Conservation (phyloP, 1,140 invertebrate genomes). For the Lepidotrigona ventralis region DNA sequence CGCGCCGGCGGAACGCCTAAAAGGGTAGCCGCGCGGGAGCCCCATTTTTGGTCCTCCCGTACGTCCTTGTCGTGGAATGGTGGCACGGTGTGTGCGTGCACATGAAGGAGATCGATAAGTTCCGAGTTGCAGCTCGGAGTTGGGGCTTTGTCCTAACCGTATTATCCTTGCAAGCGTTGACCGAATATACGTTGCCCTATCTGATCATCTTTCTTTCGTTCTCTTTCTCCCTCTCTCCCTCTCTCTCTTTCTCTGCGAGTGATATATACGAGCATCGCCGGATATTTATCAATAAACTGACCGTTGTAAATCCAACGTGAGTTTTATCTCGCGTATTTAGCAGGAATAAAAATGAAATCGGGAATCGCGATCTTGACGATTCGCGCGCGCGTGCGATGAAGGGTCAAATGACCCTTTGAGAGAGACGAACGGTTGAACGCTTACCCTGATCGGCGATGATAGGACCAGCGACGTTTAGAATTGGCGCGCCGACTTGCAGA, state of each 20-base stretch:
- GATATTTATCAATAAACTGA: slow-evolving; percentile 44
- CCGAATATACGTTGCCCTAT: slow-evolving; percentile 31
- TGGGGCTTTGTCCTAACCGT: slow-evolving; percentile 31
- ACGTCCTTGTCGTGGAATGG: slow-evolving; percentile 23
- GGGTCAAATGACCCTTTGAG: neutral
- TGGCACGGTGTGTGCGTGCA: neutral
- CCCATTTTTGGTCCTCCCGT: slow-evolving; percentile 51
- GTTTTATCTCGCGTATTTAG: slow-evolving; percentile 18
- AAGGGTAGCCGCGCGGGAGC: slow-evolving; percentile 30
- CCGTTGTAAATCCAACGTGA: slow-evolving; percentile 28
- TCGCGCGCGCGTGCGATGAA: neutral
- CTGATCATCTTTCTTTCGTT: slow-evolving; percentile 17
- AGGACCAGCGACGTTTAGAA: slow-evolving; percentile 89
- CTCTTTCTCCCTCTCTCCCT: too few species aligned
- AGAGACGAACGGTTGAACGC: slow-evolving; percentile 1
- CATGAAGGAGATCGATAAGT: slow-evolving; percentile 44
- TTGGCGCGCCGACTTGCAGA: slow-evolving; percentile 85
- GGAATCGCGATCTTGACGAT: slow-evolving; percentile 29
- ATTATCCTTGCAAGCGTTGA: slow-evolving; percentile 39
- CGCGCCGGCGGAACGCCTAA: slow-evolving; percentile 37
- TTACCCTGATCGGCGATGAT: slow-evolving; percentile 83
- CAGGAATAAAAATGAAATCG: slow-evolving; percentile 18
- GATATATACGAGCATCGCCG: slow-evolving; percentile 21
- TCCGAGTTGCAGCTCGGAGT: neutral
- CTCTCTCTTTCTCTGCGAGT: neutral